A percentile compares a stretch with the other conserved stretches of the same genome.
These are phyloP conservation scores for Glaucidium brasilianum DNA, from an alignment of 2,113 vertebrate genomes.

Conservation along the genomic window DNA sequence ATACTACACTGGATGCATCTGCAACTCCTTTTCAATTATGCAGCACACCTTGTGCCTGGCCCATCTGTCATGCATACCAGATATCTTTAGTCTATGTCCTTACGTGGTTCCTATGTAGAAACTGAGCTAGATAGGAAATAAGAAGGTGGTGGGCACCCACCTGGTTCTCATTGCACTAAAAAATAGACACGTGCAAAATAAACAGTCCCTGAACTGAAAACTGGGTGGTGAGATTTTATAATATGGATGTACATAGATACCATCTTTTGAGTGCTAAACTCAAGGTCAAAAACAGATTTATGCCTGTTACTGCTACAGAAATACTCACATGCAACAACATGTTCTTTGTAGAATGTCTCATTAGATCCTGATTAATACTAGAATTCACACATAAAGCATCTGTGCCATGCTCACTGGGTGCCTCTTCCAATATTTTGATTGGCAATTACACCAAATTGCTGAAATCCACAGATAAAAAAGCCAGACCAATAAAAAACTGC, in stretches of 20 bases:
- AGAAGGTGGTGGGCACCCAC: neutral
- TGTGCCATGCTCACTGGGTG: neutral
- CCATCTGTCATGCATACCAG: neutral
- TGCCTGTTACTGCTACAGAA: neutral
- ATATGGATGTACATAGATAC: neutral
- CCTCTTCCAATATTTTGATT: neutral
- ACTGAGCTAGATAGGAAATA: neutral
- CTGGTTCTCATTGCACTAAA: neutral
- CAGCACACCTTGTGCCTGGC: neutral
- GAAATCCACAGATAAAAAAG: neutral
- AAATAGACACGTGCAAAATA: neutral
- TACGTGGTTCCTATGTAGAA: neutral
- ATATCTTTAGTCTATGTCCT: neutral
- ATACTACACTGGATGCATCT: neutral
- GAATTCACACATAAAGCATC: neutral
- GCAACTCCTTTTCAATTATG: neutral
- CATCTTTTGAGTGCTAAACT: neutral
- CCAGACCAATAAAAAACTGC: neutral
- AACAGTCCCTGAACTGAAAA: neutral
- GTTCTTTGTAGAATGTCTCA: neutral
- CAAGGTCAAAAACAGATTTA: neutral
- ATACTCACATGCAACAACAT: neutral
- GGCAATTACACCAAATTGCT: neutral
- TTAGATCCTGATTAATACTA: neutral
- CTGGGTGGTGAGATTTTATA: neutral